A percentile compares a stretch with the other conserved stretches of the same genome.
Evolutionary conservation across 2,888 invertebrate genomes (phyloP).

Genomic region (Nephrotoma guestfalica): DNA sequence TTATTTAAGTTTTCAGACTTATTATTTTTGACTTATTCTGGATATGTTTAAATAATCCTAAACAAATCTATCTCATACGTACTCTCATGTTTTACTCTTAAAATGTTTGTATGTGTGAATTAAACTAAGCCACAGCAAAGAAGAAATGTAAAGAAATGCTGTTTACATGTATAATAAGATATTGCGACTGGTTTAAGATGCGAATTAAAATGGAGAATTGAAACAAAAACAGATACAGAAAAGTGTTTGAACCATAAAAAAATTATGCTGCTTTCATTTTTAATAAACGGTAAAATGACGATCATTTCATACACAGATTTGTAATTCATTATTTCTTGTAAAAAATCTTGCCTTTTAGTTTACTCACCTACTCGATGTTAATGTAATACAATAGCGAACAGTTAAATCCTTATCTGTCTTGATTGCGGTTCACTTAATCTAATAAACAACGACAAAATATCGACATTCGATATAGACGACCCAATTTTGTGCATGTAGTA

Average conservation of each 20-base stretch:
- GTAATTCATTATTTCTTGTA: no score
- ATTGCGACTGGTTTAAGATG: neutral
- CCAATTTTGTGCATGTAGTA: neutral
- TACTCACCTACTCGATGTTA: no score
- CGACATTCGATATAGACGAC: neutral
- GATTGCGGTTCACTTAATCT: neutral
- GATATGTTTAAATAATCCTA: no score
- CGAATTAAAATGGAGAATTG: neutral
- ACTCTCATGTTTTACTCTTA: no score
- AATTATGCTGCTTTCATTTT: neutral
- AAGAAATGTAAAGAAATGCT: neutral
- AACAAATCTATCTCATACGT: no score
- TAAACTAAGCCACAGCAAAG: neutral
- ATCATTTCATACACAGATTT: no score
- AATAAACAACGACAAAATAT: neutral
- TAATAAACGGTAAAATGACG: neutral
- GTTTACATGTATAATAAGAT: neutral
- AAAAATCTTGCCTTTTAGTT: no score
- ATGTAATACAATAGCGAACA: no score
- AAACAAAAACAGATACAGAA: neutral
- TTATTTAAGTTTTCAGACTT: neutral
- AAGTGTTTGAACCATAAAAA: neutral
- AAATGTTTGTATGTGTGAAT: no score
- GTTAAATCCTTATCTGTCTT: neutral
- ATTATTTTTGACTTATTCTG: no score